These are phyloP conservation scores for Drosophila niveifrons DNA, from an alignment of 2,888 invertebrate genomes.

Conservation along the genomic window DNA sequence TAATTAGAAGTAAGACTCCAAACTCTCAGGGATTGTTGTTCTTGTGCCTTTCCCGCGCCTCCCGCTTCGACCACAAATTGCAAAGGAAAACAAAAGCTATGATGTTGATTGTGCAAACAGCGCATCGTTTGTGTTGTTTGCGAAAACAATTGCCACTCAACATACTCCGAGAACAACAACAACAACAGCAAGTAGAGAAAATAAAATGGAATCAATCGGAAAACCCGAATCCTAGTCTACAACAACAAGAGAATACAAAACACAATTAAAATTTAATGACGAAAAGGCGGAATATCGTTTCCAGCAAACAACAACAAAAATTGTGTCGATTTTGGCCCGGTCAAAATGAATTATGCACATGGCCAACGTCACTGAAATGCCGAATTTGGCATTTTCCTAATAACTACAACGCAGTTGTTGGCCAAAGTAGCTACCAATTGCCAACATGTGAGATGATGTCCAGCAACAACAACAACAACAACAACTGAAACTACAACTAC, in stretches of 20 bases:
- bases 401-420: slow-evolving; percentile 62
- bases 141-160: slow-evolving; percentile 76
- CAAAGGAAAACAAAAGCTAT: slow-evolving; percentile 76
- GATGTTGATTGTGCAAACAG: slow-evolving; percentile 67
- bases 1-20: slow-evolving; percentile 80
- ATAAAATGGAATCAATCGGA: slow-evolving; percentile 13
- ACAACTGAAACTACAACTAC: slow-evolving; percentile 12
- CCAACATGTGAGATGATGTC: slow-evolving; percentile 73
- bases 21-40: neutral
- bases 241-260: slow-evolving; percentile 54
- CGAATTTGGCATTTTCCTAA: slow-evolving; percentile 74
- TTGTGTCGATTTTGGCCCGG: slow-evolving; percentile 35
- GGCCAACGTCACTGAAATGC: slow-evolving; percentile 64
- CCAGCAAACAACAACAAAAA: slow-evolving; percentile 42
- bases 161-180: slow-evolving; percentile 45
- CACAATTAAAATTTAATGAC: slow-evolving; percentile 81
- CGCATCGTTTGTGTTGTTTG: slow-evolving; percentile 66
- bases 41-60: neutral
- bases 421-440: slow-evolving; percentile 52
- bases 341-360: slow-evolving; percentile 71
- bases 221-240: slow-evolving; percentile 4
- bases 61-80: slow-evolving; percentile 67
- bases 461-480: slow-evolving; percentile 34
- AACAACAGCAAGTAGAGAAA: slow-evolving; percentile 15
- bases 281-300: slow-evolving; percentile 74